These are phyloP conservation scores for Pagetopsis macropterus DNA, from an alignment of 2,797 vertebrate species.

Conservation along the genomic window DNA sequence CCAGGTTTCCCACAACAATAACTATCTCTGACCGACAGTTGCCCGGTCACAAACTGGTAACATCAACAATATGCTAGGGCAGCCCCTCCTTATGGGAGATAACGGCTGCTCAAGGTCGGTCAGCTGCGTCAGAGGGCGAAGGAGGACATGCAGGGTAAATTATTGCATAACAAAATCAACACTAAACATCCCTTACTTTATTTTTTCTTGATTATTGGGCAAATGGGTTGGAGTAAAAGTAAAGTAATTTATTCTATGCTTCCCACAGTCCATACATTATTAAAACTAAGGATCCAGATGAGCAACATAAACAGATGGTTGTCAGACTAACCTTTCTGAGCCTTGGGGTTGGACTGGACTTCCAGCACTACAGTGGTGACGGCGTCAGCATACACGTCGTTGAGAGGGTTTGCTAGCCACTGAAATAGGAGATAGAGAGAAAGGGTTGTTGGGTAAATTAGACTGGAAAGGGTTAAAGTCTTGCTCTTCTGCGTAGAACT, in stretches of 20 bases:
- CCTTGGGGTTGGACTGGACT: conserved; percentile 93
- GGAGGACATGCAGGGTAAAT: too few species aligned
- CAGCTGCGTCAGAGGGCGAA: too few species aligned
- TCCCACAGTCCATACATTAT: background rate
- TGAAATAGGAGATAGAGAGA: conserved; percentile 53
- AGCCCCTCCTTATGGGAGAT: too few species aligned
- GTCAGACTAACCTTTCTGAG: conserved; percentile 87
- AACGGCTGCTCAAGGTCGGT: too few species aligned
- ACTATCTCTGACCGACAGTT: too few species aligned
- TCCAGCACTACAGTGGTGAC: conserved; percentile 92
- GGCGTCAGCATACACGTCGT: conserved; percentile 94
- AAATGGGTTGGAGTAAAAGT: background rate
- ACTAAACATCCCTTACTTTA: too few species aligned
- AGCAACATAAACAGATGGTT: background rate
- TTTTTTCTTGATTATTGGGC: background rate
- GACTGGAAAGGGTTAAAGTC: background rate
- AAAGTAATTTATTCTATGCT: background rate
- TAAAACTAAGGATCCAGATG: background rate
- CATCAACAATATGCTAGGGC: too few species aligned
- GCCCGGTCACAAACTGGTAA: too few species aligned
- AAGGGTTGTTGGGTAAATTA: background rate
- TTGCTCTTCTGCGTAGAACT: background rate
- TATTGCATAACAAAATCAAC: too few species aligned
- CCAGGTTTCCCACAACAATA: too few species aligned
- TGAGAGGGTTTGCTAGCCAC: conserved; percentile 94